phyloP scores from a whole-genome alignment of 2,797 vertebrate genomes.

The Pogoniulus pusillus region DNA sequence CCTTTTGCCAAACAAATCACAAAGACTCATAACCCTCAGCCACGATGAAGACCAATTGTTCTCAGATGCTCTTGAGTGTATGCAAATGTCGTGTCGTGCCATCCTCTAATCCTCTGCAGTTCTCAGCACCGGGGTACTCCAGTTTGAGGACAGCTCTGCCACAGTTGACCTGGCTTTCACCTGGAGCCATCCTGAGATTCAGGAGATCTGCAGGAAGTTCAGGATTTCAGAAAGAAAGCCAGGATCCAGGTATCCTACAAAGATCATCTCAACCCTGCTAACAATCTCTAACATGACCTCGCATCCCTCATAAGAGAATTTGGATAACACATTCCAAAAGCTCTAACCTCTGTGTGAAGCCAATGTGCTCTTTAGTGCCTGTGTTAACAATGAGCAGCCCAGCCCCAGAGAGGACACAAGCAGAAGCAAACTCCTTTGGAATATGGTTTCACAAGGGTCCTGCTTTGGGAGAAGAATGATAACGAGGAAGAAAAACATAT shows the following conservation, averaged over 20 bases:
- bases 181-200: not conserved
- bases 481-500: not conserved
- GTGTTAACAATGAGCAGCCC: not conserved
- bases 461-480: not conserved
- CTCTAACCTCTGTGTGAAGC: constrained; percentile 39
- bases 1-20: not conserved
- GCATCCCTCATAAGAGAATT: constrained; percentile 16
- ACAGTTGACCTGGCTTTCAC: not conserved
- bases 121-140: not conserved
- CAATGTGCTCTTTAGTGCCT: not conserved
- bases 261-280: not conserved
- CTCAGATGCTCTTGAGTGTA: not conserved
- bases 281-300: constrained; percentile 1
- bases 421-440: not conserved
- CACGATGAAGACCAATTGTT: not conserved
- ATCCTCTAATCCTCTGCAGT: not conserved
- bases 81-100: not conserved
- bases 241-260: not conserved
- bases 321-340: not conserved
- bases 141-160: not conserved
- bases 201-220: not conserved
- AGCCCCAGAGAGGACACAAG: not conserved
- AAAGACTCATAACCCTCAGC: not conserved
- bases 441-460: not conserved
- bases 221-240: not conserved